phyloP scores from a whole-genome alignment of 2,888 invertebrate species.

The Geophilus truncorum region DNA sequence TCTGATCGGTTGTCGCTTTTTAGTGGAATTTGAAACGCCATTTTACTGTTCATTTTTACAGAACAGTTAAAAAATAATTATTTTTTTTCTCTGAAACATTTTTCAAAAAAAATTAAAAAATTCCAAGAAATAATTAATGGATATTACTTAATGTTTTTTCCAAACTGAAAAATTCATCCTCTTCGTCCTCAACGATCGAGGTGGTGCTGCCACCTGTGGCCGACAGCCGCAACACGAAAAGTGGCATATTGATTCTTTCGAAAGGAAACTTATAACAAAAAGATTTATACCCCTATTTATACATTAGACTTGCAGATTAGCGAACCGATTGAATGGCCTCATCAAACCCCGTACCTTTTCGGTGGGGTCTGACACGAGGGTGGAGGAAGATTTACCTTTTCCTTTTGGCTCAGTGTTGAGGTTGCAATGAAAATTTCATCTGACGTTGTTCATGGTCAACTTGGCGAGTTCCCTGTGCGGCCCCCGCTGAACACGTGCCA shows the following conservation, averaged over 20 bases:
- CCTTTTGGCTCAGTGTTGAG: neutral
- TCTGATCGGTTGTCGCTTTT: neutral
- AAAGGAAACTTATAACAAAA: neutral
- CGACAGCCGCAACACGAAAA: neutral
- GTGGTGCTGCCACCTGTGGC: neutral
- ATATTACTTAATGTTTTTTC: too few species aligned
- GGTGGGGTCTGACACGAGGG: neutral
- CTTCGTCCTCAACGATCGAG: too few species aligned
- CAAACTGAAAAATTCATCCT: too few species aligned
- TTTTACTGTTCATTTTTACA: neutral
- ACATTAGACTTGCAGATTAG: neutral
- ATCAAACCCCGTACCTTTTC: too few species aligned
- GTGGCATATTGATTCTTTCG: neutral
- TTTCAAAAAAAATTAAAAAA: neutral
- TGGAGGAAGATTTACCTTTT: neutral
- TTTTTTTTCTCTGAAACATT: neutral
- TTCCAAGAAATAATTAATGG: neutral
- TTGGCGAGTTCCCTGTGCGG: neutral
- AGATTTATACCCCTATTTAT: neutral
- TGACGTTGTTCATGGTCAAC: constrained; percentile 20
- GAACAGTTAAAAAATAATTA: too few species aligned
- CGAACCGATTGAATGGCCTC: neutral
- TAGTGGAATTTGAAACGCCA: neutral
- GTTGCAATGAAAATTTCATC: constrained; percentile 29
- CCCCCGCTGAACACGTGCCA: neutral